Evolutionary conservation across 2,888 invertebrate species (phyloP).

Genomic region (Drosophila meridionalis): DNA sequence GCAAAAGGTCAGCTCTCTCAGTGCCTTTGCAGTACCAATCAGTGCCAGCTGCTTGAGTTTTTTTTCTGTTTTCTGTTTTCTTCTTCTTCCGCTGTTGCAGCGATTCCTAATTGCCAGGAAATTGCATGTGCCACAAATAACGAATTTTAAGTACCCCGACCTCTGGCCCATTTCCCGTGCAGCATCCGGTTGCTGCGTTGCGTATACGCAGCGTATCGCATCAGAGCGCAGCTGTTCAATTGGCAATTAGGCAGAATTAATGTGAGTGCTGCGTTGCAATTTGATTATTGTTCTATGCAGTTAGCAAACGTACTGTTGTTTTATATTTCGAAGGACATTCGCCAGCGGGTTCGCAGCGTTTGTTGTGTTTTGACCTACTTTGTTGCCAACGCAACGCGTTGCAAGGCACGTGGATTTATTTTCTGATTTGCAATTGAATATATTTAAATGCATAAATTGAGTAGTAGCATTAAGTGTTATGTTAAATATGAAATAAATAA

Average conservation of each 20-base stretch:
- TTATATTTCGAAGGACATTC: constrained; percentile 14
- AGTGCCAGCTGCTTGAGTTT: constrained; percentile 14
- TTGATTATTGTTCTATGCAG: constrained; percentile 1
- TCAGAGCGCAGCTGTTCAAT: constrained; percentile 3
- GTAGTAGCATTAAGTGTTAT: too few species aligned
- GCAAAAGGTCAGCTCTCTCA: constrained; percentile 42
- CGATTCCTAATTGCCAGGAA: constrained; percentile 28
- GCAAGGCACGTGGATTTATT: background rate
- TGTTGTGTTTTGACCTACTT: constrained; percentile 38
- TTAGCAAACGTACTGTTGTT: background rate
- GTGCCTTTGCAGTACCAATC: constrained; percentile 8
- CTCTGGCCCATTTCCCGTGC: background rate
- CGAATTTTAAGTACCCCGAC: constrained; percentile 18
- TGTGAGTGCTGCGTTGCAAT: constrained; percentile 16
- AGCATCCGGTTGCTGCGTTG: constrained; percentile 9
- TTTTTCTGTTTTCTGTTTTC: background rate
- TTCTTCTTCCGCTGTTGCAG: background rate
- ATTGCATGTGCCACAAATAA: constrained; percentile 37
- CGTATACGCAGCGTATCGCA: constrained; percentile 18
- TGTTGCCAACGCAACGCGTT: constrained; percentile 30
- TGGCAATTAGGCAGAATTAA: constrained; percentile 42
- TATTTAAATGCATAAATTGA: too few species aligned
- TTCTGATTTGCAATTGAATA: background rate
- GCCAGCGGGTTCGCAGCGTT: background rate
- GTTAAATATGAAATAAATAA: too few species aligned